phyloP scores from a whole-genome alignment of 1,140 invertebrate genomes.

The Asobara japonica region DNA sequence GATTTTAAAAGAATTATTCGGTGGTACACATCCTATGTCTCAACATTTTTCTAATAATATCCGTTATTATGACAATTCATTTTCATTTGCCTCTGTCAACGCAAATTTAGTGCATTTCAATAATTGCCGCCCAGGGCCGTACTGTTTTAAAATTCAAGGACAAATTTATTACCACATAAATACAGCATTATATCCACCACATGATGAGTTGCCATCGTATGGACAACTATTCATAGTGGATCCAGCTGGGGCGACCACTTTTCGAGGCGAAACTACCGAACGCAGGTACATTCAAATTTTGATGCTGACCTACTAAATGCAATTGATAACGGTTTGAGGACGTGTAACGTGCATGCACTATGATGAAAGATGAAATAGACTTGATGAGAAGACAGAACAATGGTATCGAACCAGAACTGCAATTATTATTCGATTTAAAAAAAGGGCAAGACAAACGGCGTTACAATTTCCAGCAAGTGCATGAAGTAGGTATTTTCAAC shows the following conservation, averaged over 20 bases:
- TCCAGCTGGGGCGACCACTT: background rate
- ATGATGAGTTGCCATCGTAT: background rate
- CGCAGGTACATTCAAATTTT: background rate
- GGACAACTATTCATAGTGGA: conserved; percentile 14
- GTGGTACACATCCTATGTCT: background rate
- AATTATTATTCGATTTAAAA: conserved; percentile 24
- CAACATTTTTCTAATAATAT: background rate
- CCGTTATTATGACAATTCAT: background rate
- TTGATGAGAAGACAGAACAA: background rate
- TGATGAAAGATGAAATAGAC: background rate
- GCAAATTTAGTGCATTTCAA: background rate
- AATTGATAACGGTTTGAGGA: background rate
- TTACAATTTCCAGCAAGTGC: conserved; percentile 26
- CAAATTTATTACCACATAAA: too few species aligned
- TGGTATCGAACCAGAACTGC: conserved; percentile 16
- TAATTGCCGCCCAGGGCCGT: background rate
- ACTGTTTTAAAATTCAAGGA: too few species aligned
- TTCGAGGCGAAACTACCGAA: background rate
- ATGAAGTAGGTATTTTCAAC: conserved; percentile 33
- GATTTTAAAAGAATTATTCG: background rate
- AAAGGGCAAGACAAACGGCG: conserved; percentile 21
- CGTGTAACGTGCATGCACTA: background rate
- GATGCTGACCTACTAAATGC: background rate
- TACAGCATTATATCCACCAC: conserved; percentile 3
- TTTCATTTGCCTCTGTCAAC: background rate